These are phyloP conservation scores for Tenebrio molitor DNA, from an alignment of 1,140 invertebrate species.

Conservation along the genomic window DNA sequence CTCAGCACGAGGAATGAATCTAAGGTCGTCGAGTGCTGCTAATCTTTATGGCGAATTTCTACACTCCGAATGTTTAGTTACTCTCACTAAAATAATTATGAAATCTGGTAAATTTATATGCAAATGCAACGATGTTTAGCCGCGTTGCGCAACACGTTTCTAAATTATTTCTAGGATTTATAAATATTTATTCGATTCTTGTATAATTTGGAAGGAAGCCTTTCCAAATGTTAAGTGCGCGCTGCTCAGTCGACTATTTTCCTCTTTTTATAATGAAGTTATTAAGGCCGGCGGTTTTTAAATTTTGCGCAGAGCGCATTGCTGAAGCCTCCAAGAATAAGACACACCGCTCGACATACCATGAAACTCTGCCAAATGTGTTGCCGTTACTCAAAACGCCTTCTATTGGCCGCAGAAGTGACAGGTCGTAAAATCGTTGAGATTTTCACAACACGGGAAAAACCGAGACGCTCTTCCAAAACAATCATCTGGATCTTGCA, in stretches of 20 bases:
- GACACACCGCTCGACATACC: conserved; percentile 9
- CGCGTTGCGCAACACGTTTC: conserved; percentile 37
- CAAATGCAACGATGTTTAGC: conserved; percentile 39
- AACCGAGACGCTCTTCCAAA: conserved; percentile 3
- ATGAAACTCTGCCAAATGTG: conserved; percentile 22
- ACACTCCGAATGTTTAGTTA: conserved; percentile 20
- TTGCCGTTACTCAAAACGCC: conserved; percentile 26
- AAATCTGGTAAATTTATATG: conserved; percentile 41
- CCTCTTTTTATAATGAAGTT: neutral
- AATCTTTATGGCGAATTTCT: conserved; percentile 6
- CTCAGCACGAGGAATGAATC: neutral
- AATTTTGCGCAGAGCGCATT: conserved; percentile 16
- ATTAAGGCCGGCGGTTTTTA: neutral
- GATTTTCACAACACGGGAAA: neutral
- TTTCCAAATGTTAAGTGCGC: conserved; percentile 33
- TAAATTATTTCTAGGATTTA: conserved; percentile 41
- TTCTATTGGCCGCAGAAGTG: neutral
- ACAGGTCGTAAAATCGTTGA: conserved; percentile 23
- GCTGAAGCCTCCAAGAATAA: conserved; percentile 7
- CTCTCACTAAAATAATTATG: conserved; percentile 40
- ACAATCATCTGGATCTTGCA: neutral
- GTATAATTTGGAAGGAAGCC: conserved; percentile 32
- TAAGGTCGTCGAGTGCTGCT: conserved; percentile 18
- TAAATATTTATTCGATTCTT: conserved; percentile 41
- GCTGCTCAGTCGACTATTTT: conserved; percentile 12